Percentiles rank a stretch among this genome's conserved stretches.
phyloP scores from a whole-genome alignment of 1,140 invertebrate species.

The Pantala flavescens region DNA sequence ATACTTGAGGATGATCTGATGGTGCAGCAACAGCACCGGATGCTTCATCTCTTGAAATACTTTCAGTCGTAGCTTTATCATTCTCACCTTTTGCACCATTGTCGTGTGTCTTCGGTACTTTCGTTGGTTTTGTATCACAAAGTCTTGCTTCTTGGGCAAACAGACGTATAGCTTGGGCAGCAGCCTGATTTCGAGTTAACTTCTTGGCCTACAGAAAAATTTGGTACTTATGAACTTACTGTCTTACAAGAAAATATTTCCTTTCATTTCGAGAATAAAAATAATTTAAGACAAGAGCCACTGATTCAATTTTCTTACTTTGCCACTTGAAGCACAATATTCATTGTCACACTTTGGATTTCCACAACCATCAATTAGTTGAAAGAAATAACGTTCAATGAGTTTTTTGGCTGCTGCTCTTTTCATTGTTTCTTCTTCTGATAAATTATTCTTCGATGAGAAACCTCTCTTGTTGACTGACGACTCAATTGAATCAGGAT shows the following conservation, averaged over 20 bases:
- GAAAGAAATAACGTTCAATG: slow-evolving; percentile 87
- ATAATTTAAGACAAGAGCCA: neutral
- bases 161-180: slow-evolving; percentile 72
- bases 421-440: slow-evolving; percentile 51
- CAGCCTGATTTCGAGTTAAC: slow-evolving; percentile 76
- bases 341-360: slow-evolving; percentile 72
- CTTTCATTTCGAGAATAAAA: no score
- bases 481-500: neutral
- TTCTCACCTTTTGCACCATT: slow-evolving; percentile 30
- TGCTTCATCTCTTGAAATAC: slow-evolving; percentile 25
- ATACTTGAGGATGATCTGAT: neutral
- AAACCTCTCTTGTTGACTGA: neutral
- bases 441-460: neutral
- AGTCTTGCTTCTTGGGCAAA: slow-evolving; percentile 73
- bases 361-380: slow-evolving; percentile 82
- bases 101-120: slow-evolving; percentile 53
- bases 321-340: slow-evolving; percentile 78
- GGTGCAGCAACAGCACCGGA: slow-evolving; percentile 1
- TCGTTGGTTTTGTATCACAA: slow-evolving; percentile 62
- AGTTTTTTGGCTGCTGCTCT: slow-evolving; percentile 74
- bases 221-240: slow-evolving; percentile 9
- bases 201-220: slow-evolving; percentile 46
- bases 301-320: slow-evolving; percentile 40
- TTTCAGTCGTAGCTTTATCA: slow-evolving; percentile 33
- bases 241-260: no score